phyloP scores from a whole-genome alignment of 2,888 invertebrate species.

The Drosophila nr. perissopoda region DNA sequence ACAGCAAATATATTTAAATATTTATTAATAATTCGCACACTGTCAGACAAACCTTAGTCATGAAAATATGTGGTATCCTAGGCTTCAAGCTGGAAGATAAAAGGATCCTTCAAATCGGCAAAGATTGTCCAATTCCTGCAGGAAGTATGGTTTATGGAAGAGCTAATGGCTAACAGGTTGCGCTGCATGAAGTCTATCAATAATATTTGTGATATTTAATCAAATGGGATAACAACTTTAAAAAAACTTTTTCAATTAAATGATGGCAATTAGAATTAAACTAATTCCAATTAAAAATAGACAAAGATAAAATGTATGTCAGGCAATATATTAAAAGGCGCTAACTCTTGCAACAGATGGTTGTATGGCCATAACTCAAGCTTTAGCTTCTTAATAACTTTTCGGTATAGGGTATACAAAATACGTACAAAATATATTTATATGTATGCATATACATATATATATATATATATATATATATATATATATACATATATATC shows the following conservation, averaged over 20 bases:
- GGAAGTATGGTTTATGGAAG: not conserved
- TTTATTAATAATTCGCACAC: not conserved
- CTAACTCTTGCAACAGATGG: not conserved
- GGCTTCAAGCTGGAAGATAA: accelerated
- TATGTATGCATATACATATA: not conserved
- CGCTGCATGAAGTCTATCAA: not conserved
- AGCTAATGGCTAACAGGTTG: not conserved
- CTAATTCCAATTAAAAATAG: not conserved
- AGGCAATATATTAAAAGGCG: not conserved
- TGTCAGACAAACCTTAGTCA: not conserved
- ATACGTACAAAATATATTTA: conserved; percentile 6
- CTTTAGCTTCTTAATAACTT: not conserved
- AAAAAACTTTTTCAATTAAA: not conserved
- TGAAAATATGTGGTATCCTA: not conserved
- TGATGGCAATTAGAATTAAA: not conserved
- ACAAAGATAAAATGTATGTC: not conserved
- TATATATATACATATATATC: conserved; percentile 4
- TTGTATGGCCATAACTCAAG: not conserved
- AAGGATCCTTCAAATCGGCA: not conserved
- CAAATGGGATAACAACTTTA: not conserved
- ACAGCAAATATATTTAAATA: not conserved
- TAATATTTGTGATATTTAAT: not conserved
- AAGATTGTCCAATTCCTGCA: not conserved
- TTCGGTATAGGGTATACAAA: conserved; percentile 38
- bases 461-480: not conserved